Conservation (phyloP, 2,888 invertebrate genomes). For the Acronicta aceris region DNA sequence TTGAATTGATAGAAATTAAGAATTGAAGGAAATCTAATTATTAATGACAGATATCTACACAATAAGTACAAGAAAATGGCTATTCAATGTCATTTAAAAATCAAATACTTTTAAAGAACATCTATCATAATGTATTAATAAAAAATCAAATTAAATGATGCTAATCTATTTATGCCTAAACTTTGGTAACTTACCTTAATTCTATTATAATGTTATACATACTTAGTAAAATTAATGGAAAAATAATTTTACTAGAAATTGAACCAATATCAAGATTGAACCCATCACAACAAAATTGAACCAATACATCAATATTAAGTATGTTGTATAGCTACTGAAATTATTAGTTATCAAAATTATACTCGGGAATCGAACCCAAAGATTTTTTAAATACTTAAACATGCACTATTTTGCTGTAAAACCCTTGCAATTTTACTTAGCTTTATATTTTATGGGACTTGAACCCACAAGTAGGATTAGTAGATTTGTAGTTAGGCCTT, state of each 20-base stretch:
- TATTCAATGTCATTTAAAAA: slow-evolving; percentile 3
- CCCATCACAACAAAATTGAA: too few species aligned
- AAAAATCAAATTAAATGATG: neutral
- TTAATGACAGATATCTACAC: slow-evolving; percentile 56
- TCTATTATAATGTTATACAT: too few species aligned
- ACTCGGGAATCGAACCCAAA: slow-evolving; percentile 39
- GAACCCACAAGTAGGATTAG: neutral
- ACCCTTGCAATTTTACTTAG: too few species aligned
- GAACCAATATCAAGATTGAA: neutral
- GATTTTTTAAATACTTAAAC: too few species aligned
- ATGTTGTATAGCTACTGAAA: neutral
- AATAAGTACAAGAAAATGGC: slow-evolving; percentile 41
- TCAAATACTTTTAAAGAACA: slow-evolving; percentile 12
- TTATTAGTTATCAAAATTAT: neutral
- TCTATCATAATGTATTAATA: neutral
- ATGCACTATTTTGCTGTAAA: too few species aligned
- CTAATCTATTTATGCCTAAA: too few species aligned
- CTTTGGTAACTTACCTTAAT: too few species aligned
- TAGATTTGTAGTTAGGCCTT: too few species aligned
- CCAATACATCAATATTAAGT: neutral
- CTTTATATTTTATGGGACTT: neutral
- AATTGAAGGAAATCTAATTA: slow-evolving; percentile 68
- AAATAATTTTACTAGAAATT: slow-evolving; percentile 4
- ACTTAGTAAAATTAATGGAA: too few species aligned
- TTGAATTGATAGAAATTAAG: slow-evolving; percentile 22